Base-by-base conservation (phyloP, 2,888 invertebrate genomes). In the Antheraea assamensis region DNA sequence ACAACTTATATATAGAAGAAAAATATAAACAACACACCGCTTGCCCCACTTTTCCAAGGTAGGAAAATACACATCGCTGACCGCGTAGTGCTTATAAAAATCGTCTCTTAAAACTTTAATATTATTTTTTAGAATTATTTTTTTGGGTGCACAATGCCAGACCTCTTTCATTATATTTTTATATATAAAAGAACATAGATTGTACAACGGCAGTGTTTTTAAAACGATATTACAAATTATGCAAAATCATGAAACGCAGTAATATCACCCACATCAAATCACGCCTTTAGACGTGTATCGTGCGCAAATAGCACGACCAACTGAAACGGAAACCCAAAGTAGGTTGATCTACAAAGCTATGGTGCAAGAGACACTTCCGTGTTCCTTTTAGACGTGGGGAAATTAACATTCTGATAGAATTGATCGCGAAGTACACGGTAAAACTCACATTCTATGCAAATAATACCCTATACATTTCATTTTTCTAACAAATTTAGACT, bases 261-360 rank as follows among this genome's bases (percentile, higher is more conserved):
- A 17, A 30, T 30, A 30, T 64, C 27, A 30, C 27, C 15, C 17
- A 30, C 30, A 17, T 64, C 61, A 30, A 17, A 30, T 64, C 30
- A 64, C 30, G 17, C 27, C 30, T 64, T 64, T 64, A 64, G 27
- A 15, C 27, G 19, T 27, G 30, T 3, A 64, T 64, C 61, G 61
- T 30, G 61, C 79, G 77, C 74, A 85, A 87, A 85, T 82, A 87
- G 80, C 76, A 78, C 79, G 77, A 74, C 66, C 77, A 74, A 73
- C 55, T 35, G 75, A 78, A 81, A 75, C 80, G 83, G 87, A 88
- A 86, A 83, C 82, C 73, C 75, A 82, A 85, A 84, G 79, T 86
- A 81, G 87, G 87, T 87, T 85, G 82, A 81, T 78, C 85, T 81
- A 82, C 75, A 79, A 76, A 74, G 75, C 73, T 79, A 79, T 80